phyloP scores from a whole-genome alignment of 2,797 vertebrate genomes.

The Jordanella pulchra region DNA sequence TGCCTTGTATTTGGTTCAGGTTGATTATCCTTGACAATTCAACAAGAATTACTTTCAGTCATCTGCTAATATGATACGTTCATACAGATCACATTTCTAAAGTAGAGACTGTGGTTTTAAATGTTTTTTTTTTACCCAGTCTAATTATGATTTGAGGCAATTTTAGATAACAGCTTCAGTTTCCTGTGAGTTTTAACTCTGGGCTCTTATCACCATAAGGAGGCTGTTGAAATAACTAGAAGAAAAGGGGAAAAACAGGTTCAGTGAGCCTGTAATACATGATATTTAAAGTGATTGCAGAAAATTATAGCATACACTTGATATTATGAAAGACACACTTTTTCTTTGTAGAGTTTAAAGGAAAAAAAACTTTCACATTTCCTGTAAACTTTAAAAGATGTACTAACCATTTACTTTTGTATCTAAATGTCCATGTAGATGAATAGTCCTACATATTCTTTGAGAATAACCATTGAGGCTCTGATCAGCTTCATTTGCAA shows the following conservation, averaged over 20 bases:
- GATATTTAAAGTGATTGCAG: neutral
- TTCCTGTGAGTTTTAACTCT: neutral
- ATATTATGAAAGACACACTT: neutral
- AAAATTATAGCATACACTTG: neutral
- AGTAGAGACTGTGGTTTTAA: neutral
- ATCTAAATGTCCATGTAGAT: neutral
- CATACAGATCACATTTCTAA: neutral
- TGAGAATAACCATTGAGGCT: neutral
- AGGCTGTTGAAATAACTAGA: neutral
- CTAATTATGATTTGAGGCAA: neutral
- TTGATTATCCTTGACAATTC: neutral
- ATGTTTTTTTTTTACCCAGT: too few relatives aligned
- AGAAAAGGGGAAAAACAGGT: neutral
- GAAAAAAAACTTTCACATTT: neutral
- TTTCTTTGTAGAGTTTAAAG: neutral
- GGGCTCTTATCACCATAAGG: neutral
- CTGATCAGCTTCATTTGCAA: neutral
- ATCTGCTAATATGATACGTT: neutral
- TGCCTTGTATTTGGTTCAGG: neutral
- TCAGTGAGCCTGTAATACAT: neutral
- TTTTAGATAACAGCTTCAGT: neutral
- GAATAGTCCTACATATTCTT: too few relatives aligned
- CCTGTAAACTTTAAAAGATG: neutral
- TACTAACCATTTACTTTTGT: neutral
- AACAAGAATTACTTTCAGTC: neutral